Evolutionary conservation across 1,140 invertebrate genomes (phyloP), one percentile per base, ranked within the genome.

Genomic region (Papilio glaucus): DNA sequence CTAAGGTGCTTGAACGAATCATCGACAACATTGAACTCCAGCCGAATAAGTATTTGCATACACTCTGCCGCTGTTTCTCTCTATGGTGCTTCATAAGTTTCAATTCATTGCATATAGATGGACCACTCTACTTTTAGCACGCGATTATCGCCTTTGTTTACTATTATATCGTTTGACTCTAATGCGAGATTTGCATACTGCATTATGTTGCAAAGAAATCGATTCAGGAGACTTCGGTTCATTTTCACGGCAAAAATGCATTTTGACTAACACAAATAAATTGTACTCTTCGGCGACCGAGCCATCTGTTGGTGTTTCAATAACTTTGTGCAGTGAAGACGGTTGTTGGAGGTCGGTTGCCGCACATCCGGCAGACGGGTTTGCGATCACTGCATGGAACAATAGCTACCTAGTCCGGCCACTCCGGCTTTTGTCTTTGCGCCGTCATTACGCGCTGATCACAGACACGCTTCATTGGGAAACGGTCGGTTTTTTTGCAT

Each of bases 31-130:
- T 41, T 24, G 10, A 15, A 33, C 9, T 9, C 0, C 38, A 18
- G 41, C 15, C 24, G 12, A n/a, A 29, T 15, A 29, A 68, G 41
- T 68, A 29, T 68, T 68, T 29, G 12, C 39, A 45, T 41, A 49
- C 45, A 68, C 24, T 29, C 41, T 49, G 18, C 63, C n/a, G n/a
- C n/a, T n/a, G 21, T 9, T 42, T 67, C 41, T n/a, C 57, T 61
- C 1, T 10, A 38, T 21, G 9, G 65, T 42, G 24, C 65, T 68
- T 6, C 13, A 26, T 24, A 24, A 68, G 15, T n/a, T 68, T 68
- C 38, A 65, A 24, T 65, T 12, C 2, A 68, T 29, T 13, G 65
- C 65, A 68, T 45, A 68, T 29, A 68, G 65, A 29, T 41, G 12
- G 13, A 33, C 65, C 65, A n/a, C 65, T 68, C 18, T 9, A 67